Conservation (phyloP, 2,797 vertebrate species). For the Spondyliosoma cantharus region DNA sequence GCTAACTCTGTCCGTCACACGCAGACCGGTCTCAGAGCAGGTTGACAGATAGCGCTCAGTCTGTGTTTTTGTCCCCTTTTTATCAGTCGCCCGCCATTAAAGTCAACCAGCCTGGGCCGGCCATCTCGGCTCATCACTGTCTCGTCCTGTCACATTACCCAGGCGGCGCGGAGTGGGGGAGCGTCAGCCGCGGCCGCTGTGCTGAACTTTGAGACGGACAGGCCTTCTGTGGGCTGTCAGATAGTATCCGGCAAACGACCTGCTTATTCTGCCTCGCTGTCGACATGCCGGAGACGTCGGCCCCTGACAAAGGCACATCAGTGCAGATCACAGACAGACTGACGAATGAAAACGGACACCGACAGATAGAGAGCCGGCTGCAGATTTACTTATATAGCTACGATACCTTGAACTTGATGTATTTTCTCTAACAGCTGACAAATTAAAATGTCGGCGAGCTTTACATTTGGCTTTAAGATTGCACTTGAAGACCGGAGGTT, state of each 20-base stretch:
- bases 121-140: slow-evolving; percentile 70
- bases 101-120: slow-evolving; percentile 34
- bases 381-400: slow-evolving; percentile 13
- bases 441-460: not conserved
- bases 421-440: not conserved
- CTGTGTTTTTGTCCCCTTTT: slow-evolving; percentile 55
- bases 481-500: not conserved
- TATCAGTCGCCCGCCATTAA: slow-evolving; percentile 47
- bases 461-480: not conserved
- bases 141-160: slow-evolving; percentile 74
- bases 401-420: not conserved
- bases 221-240: slow-evolving; percentile 76
- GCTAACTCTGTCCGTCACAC: slow-evolving; percentile 27
- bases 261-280: slow-evolving; percentile 61
- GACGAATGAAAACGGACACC: slow-evolving; percentile 45
- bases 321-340: slow-evolving; percentile 43
- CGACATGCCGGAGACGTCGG: slow-evolving; percentile 29
- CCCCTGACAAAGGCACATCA: slow-evolving; percentile 62
- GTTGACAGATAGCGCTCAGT: slow-evolving; percentile 15
- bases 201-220: slow-evolving; percentile 68
- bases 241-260: slow-evolving; percentile 71
- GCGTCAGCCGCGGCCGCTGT: slow-evolving; percentile 22
- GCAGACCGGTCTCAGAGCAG: not conserved
- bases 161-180: slow-evolving; percentile 29
- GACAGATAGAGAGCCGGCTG: not conserved